phyloP scores from a whole-genome alignment of 1,140 invertebrate genomes.

The Notospermus geniculatus region DNA sequence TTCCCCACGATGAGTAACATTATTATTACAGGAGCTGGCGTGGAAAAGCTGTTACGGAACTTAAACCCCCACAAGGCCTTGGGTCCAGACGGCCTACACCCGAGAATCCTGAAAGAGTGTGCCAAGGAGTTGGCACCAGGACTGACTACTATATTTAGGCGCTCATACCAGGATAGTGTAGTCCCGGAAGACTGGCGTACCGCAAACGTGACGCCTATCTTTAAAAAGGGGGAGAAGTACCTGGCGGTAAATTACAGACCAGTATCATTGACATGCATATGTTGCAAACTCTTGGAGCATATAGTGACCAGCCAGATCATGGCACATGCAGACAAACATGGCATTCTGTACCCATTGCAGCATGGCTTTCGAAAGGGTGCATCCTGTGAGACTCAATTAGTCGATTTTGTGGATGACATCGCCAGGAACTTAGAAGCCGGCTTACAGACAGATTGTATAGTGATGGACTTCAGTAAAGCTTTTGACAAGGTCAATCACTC shows the following conservation, averaged over 20 bases:
- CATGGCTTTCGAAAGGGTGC: background rate
- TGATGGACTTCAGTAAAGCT: conserved; percentile 15
- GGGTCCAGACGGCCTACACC: too few species aligned
- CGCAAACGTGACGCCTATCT: conserved; percentile 16
- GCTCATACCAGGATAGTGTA: background rate
- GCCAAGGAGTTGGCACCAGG: background rate
- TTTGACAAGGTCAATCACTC: conserved; percentile 17
- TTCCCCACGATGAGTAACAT: too few species aligned
- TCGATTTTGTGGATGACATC: too few species aligned
- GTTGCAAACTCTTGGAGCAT: conserved; percentile 4
- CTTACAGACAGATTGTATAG: too few species aligned
- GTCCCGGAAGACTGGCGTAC: conserved; percentile 15
- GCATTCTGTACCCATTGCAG: background rate
- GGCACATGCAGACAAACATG: background rate
- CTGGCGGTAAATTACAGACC: conserved; percentile 17
- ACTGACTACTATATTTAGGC: background rate
- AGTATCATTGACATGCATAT: conserved; percentile 15
- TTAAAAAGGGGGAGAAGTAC: conserved; percentile 15
- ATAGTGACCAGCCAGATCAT: conserved; percentile 1
- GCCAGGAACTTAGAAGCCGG: too few species aligned
- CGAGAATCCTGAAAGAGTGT: too few species aligned
- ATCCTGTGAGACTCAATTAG: conserved; percentile 20
- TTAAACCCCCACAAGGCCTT: too few species aligned
- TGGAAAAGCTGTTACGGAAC: too few species aligned
- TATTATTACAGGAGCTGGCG: too few species aligned